Base-by-base conservation (phyloP, 2,888 invertebrate species). In the Gasteruption jaculator region DNA sequence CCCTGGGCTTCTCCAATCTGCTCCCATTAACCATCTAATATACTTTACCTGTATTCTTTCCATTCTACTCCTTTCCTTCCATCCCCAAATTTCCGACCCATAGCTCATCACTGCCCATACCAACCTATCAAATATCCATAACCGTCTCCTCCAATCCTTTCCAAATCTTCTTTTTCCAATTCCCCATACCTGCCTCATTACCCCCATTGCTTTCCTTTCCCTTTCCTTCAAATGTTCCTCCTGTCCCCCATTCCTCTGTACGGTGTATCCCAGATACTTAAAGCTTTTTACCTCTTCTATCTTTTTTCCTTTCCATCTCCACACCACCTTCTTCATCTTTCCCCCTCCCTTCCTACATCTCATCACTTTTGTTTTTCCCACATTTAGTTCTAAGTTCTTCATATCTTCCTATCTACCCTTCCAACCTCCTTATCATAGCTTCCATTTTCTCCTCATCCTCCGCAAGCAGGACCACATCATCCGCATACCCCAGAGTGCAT, bases 401-500 rank as follows among this genome's bases (percentile, higher is more conserved):
- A n/a, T 15, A 16, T 30, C 15, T 26, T 7, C 21, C 20, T 4
- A 6, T 3, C 10, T 30, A 30, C 8, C 8, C 14, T n/a, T 15
- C 8, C 4, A 30, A 16, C 14, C 5, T 8, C 14, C 21, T 29
- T 24, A 41, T 38, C 30, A 34, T 19, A 15, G 18, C 19, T 6
- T 11, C 25, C 19, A 45, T 30, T 1, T 19, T 35, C 20, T 26
- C 31, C 24, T 29, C 41, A 8, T 33, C 30, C 3, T 27, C 26
- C 8, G 38, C 41, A 3, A 38, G 3, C n/a, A 38, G 18, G 7
- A 42, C 45, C n/a, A 45, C n/a, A 21, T 41, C 41, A 7, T 45
- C 45, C 12, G 38, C 38, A 19, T 45, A 46, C 14, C 22, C 42
- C 10, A 46, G 15, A 7, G 27, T 16, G 11, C 26, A 38, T 7